Conservation (phyloP, 2,888 invertebrate species). For the Cataglyphis cursor region DNA sequence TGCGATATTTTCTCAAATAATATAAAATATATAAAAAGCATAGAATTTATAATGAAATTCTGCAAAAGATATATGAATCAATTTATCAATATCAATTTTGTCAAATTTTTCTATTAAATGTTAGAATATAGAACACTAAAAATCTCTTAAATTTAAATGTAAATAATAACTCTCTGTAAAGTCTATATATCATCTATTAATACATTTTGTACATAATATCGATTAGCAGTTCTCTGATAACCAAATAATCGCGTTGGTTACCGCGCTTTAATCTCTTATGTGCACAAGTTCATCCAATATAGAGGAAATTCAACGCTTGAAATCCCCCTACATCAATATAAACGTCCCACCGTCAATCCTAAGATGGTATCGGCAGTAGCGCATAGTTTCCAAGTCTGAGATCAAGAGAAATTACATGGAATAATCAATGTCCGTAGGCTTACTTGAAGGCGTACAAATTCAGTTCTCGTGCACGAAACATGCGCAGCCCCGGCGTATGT, state of each 20-base stretch:
- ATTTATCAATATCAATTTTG: neutral
- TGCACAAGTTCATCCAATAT: neutral
- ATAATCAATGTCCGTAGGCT: conserved; percentile 43
- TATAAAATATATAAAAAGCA: neutral
- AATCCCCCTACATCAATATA: conserved; percentile 38
- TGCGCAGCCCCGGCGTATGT: conserved; percentile 3
- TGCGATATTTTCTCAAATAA: neutral
- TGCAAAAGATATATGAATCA: neutral
- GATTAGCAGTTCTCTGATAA: conserved; percentile 27
- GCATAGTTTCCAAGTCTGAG: conserved; percentile 36
- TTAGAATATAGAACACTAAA: neutral
- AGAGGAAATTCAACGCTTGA: conserved; percentile 44
- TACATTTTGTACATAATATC: neutral
- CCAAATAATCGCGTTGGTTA: conserved; percentile 10
- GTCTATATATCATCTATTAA: conserved; percentile 1
- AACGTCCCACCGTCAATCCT: conserved; percentile 29
- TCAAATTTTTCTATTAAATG: neutral
- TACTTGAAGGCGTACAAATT: conserved; percentile 42
- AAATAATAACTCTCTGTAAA: neutral
- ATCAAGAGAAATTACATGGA: neutral
- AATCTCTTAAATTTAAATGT: neutral
- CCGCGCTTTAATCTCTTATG: conserved; percentile 25
- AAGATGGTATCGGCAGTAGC: neutral
- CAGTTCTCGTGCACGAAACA: conserved; percentile 52
- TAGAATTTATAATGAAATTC: conserved; percentile 19